Base-by-base conservation (phyloP, 2,113 vertebrate genomes). In the Muntiacus reevesi region DNA sequence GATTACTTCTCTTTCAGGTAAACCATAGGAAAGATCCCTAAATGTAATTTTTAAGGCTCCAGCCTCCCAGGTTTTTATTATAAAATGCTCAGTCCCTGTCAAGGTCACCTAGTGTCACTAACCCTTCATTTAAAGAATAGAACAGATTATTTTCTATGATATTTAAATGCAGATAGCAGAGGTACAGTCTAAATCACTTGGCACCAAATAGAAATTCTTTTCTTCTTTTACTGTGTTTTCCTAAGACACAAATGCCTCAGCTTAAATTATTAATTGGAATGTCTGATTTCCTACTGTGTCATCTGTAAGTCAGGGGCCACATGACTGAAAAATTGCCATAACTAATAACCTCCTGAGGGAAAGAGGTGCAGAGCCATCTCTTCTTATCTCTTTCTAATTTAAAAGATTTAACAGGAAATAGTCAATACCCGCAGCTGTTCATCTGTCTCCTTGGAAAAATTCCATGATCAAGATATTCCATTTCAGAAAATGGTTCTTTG, bases 181-280 rank as follows among this genome's bases (percentile, higher is more conserved):
- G 55, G 21, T 33, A 10, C 40, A 45, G 36, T 81, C 54, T 57
- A 71, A 45, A n/a, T 47, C 27, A 2, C 28, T 40, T 74, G 60
- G 21, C 28, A 71, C 47, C n/a, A 57, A 59, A 13, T 62, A 57
- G 50, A 79, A 96, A 85, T 74, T 78, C 30, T 50, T 36, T 95
- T 60, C 57, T 83, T 60, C 67, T 79, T 87, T 92, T 27, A 27
- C 86, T 78, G 16, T 92, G 64, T 95, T 95, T 94, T 81, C 54
- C 76, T 95, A 27, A 85, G 62, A 76, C 47, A n/a, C 43, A 87
- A 94, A 94, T 87, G 84, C 74, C 16, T 92, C 40, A 2, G 14
- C 71, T 94, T 97, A 85, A 95, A 97, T 96, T 95, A 90, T 94
- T 97, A 87, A 97, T 97, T 27, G 50, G 60, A 71, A 88, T 6